A percentile compares a stretch with the other conserved stretches of the same genome.
These are phyloP conservation scores for Rhabdornis inornatus DNA, from an alignment of 2,113 vertebrate species.

Conservation along the genomic window DNA sequence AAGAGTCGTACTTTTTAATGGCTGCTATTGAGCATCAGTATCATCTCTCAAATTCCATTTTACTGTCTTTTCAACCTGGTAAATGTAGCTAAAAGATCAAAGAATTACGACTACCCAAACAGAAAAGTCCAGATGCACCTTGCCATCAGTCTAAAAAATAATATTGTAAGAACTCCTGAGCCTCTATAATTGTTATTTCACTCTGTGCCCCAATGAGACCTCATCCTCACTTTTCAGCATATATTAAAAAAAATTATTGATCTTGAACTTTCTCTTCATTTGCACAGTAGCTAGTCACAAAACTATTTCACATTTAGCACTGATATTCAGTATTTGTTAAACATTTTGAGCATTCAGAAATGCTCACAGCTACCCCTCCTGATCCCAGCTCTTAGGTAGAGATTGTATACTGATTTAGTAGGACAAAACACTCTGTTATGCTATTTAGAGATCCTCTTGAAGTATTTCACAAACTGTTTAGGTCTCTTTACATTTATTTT, in stretches of 20 bases:
- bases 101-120: not conserved
- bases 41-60: not conserved
- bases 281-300: not conserved
- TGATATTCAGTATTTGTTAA: not conserved
- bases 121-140: not conserved
- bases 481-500: not conserved
- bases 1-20: not conserved
- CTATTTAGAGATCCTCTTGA: not conserved
- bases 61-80: not conserved
- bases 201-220: not conserved
- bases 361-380: not conserved
- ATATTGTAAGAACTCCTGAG: not conserved
- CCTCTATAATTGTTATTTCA: not conserved
- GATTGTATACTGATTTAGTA: not conserved
- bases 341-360: not conserved
- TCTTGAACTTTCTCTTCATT: not conserved
- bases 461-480: not conserved
- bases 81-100: not conserved
- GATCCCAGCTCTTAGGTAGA: not conserved
- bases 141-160: not conserved
- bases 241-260: not conserved
- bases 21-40: not conserved
- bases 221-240: not conserved
- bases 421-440: not conserved
- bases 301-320: not conserved